Conservation (phyloP, 2,888 invertebrate genomes). For the Laspeyria flexula region DNA sequence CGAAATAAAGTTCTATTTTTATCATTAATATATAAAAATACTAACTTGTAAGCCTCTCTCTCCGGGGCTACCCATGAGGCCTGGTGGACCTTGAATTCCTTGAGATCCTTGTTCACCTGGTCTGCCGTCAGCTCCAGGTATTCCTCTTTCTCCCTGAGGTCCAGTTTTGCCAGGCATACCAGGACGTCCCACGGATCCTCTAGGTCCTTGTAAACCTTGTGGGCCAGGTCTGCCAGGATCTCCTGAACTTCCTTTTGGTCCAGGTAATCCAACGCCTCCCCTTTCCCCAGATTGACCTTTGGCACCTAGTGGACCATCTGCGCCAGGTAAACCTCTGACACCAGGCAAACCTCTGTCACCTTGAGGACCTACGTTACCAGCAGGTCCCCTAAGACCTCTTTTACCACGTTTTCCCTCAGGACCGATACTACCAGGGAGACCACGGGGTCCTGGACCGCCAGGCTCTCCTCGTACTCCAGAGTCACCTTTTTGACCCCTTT, state of each 20-base stretch:
- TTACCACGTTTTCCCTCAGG: conserved; percentile 94
- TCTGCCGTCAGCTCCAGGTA: conserved; percentile 94
- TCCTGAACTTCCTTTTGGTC: conserved; percentile 87
- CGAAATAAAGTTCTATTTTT: too few species aligned
- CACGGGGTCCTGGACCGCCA: conserved; percentile 90
- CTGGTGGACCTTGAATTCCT: conserved; percentile 93
- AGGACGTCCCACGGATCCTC: conserved; percentile 89
- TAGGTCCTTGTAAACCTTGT: conserved; percentile 87
- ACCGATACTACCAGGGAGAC: conserved; percentile 90
- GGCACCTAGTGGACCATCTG: conserved; percentile 91
- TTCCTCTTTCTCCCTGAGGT: conserved; percentile 89
- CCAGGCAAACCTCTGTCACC: conserved; percentile 91
- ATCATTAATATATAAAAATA: too few species aligned
- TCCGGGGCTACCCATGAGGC: conserved; percentile 91
- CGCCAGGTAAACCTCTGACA: conserved; percentile 89
- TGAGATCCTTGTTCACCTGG: conserved; percentile 93
- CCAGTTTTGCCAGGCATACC: conserved; percentile 90
- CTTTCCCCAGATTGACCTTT: conserved; percentile 92
- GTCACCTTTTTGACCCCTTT: conserved; percentile 93
- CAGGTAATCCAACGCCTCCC: conserved; percentile 83
- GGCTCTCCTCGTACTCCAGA: conserved; percentile 91
- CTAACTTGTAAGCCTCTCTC: conserved; percentile 90
- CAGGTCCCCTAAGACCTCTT: conserved; percentile 91
- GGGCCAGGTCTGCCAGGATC: conserved; percentile 89
- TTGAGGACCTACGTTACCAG: conserved; percentile 89